Evolutionary conservation across 2,113 vertebrate species (phyloP).

Genomic region (Loxodonta africana): DNA sequence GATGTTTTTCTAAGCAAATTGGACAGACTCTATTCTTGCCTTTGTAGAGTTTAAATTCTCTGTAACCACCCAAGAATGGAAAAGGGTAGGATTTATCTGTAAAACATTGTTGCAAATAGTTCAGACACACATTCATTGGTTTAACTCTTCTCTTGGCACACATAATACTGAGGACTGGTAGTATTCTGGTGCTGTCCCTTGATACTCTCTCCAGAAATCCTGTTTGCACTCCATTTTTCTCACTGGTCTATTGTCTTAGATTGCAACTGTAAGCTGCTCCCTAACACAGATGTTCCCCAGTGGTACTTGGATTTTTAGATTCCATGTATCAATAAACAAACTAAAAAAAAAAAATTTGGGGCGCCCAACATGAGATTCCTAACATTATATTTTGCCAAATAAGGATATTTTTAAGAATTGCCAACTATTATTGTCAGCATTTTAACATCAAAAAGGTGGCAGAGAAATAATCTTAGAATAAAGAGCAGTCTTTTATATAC

Average conservation of each 20-base stretch:
- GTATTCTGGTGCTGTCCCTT: not conserved
- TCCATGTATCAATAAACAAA: not conserved
- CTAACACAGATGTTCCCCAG: not conserved
- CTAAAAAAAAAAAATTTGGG: not conserved
- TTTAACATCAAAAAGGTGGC: conserved; percentile 23
- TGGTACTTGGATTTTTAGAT: not conserved
- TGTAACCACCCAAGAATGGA: not conserved
- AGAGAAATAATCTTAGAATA: conserved; percentile 15
- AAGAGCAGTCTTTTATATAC: not conserved
- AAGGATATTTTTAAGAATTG: not conserved
- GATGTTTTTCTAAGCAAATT: not conserved
- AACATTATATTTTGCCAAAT: conserved; percentile 44
- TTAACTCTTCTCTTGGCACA: conserved; percentile 46
- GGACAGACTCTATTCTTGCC: not conserved
- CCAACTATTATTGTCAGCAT: not conserved
- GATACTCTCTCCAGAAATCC: conserved; percentile 46
- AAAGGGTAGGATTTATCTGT: conserved; percentile 26
- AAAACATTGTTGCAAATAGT: conserved; percentile 41
- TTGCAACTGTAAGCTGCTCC: not conserved
- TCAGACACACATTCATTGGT: not conserved
- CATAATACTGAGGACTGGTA: not conserved
- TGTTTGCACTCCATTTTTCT: conserved; percentile 8
- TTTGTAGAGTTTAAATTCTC: not conserved
- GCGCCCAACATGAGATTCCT: not conserved
- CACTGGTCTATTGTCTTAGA: not conserved